A percentile compares a stretch with the other conserved stretches of the same genome.
Evolutionary conservation across 2,113 vertebrate genomes (phyloP).

Genomic region (Motacilla tschutschensis): DNA sequence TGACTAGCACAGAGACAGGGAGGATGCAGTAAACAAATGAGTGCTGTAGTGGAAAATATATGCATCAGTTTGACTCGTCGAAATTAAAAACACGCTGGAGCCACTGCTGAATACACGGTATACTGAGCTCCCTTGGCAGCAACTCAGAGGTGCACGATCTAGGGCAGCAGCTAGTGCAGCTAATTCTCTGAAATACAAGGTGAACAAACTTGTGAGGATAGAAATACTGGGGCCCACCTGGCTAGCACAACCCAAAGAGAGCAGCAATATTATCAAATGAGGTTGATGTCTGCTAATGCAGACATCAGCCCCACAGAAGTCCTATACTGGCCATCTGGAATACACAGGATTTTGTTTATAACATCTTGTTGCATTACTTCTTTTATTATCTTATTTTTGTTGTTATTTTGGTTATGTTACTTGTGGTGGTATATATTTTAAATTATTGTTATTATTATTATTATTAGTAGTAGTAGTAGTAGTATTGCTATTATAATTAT

Average conservation of each 20-base stretch:
- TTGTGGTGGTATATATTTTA: not conserved
- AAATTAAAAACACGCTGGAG: not conserved
- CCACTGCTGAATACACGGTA: not conserved
- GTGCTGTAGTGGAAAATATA: not conserved
- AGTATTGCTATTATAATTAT: not conserved
- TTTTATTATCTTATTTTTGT: not conserved
- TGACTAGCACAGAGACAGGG: not conserved
- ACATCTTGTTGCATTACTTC: not conserved
- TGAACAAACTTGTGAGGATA: not conserved
- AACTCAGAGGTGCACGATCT: not conserved
- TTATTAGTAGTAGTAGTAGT: not conserved
- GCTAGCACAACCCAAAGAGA: not conserved
- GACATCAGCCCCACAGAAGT: not conserved
- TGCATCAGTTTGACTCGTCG: accelerated
- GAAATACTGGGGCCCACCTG: not conserved
- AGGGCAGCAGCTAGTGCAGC: not conserved
- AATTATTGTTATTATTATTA: not conserved
- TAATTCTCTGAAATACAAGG: not conserved
- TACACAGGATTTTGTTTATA: not conserved
- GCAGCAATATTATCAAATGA: not conserved
- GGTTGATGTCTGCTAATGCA: not conserved
- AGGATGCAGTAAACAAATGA: not conserved
- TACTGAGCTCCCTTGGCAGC: not conserved
- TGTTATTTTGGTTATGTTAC: not conserved
- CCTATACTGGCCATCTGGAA: not conserved